These are phyloP conservation scores for Drosophila cognata DNA, from an alignment of 2,888 invertebrate species.

Conservation along the genomic window DNA sequence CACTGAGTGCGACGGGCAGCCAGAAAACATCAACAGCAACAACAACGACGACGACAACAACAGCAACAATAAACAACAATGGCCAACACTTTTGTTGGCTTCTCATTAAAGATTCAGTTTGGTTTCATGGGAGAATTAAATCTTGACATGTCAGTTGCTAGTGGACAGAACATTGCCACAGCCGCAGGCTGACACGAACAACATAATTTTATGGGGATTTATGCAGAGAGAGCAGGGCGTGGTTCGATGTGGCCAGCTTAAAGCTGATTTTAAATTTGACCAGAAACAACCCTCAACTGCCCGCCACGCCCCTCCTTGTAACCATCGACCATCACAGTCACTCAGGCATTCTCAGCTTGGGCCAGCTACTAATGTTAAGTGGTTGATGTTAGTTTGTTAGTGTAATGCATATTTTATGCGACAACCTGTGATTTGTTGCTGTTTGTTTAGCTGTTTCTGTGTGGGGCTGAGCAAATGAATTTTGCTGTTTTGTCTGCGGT, in stretches of 20 bases:
- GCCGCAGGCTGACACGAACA: constrained; percentile 51
- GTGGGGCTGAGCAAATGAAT: constrained; percentile 66
- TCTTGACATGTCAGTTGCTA: constrained; percentile 65
- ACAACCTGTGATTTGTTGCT: constrained; percentile 64
- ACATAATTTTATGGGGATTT: constrained; percentile 77
- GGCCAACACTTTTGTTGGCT: constrained; percentile 53
- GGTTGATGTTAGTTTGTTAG: constrained; percentile 48
- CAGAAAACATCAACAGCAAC: constrained; percentile 19
- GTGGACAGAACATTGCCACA: constrained; percentile 38
- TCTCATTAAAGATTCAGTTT: constrained; percentile 81
- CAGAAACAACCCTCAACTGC: constrained; percentile 20
- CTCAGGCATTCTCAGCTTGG: neutral
- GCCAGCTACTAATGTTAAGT: constrained; percentile 44
- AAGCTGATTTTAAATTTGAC: constrained; percentile 48
- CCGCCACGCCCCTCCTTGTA: too few relatives aligned
- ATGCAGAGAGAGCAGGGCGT: constrained; percentile 40
- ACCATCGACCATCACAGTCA: neutral
- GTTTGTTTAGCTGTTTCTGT: constrained; percentile 29
- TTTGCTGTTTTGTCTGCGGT: constrained; percentile 59
- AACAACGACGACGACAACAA: too few relatives aligned
- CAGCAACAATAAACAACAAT: constrained; percentile 26
- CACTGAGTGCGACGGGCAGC: constrained; percentile 30
- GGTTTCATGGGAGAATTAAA: constrained; percentile 80
- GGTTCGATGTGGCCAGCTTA: constrained; percentile 33
- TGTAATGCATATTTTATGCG: constrained; percentile 71